Evolutionary conservation across 2,888 invertebrate genomes (phyloP).

Genomic region (Lycia hirtaria): DNA sequence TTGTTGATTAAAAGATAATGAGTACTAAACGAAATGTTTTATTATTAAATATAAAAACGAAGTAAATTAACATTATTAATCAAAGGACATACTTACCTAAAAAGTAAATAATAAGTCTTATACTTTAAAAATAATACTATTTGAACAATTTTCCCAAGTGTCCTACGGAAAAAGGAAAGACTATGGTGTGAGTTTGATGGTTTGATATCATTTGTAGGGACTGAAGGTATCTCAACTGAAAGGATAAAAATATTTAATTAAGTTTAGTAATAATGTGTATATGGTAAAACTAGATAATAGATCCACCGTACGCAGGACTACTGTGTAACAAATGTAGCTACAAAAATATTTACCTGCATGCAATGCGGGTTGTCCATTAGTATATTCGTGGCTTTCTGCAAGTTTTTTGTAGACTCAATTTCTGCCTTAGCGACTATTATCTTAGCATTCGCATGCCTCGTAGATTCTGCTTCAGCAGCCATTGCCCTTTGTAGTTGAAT

Average conservation of each 20-base stretch:
- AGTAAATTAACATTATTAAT: too few species aligned
- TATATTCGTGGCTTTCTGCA: slow-evolving; percentile 87
- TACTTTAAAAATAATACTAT: not conserved
- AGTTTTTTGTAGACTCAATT: slow-evolving; percentile 85
- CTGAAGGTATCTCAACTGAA: slow-evolving; percentile 91
- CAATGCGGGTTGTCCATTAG: slow-evolving; percentile 56
- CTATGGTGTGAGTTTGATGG: slow-evolving; percentile 95
- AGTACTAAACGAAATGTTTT: not conserved
- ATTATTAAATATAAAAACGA: not conserved
- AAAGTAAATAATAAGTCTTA: not conserved
- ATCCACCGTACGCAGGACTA: too few species aligned
- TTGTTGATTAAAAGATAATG: slow-evolving; percentile 15
- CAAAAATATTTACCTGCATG: not conserved
- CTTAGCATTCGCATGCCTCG: slow-evolving; percentile 86
- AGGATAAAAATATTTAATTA: not conserved
- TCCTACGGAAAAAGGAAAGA: slow-evolving; percentile 94
- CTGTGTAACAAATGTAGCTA: too few species aligned
- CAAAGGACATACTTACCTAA: not conserved
- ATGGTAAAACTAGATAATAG: too few species aligned
- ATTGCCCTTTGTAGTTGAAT: slow-evolving; percentile 85
- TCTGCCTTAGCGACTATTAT: slow-evolving; percentile 88
- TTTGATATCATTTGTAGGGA: slow-evolving; percentile 94
- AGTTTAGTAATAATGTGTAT: too few species aligned
- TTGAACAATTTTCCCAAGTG: slow-evolving; percentile 69
- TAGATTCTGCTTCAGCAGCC: slow-evolving; percentile 88